Evolutionary conservation across 2,113 vertebrate genomes (phyloP).

Genomic region (Eretmochelys imbricata): DNA sequence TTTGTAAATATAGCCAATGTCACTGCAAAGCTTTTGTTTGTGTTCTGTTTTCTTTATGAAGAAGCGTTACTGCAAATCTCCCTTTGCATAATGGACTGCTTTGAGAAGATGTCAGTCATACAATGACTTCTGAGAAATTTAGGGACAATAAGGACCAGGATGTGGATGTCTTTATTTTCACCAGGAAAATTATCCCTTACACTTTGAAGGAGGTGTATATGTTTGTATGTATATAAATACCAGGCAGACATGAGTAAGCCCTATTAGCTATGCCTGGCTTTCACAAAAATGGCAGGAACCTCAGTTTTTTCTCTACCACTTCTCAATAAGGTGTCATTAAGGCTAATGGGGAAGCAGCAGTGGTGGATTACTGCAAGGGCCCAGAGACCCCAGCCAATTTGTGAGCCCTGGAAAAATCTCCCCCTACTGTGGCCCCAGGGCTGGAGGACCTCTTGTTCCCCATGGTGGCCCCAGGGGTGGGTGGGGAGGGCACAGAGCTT

Average conservation of each 20-base stretch:
- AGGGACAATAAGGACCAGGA: conserved; percentile 13
- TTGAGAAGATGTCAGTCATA: conserved; percentile 63
- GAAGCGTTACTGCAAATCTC: conserved; percentile 67
- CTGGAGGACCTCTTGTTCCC: too few species aligned
- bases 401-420: too few species aligned
- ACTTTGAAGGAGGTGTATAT: background rate
- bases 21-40: conserved; percentile 38
- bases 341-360: background rate
- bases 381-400: too few species aligned
- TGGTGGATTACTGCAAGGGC: background rate
- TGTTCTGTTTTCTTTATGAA: conserved; percentile 69
- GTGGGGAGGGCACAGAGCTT: too few species aligned
- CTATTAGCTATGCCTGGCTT: background rate
- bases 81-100: conserved; percentile 47
- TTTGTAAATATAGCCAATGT: conserved; percentile 44
- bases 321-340: background rate
- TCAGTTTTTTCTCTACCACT: background rate
- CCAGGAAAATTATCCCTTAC: background rate
- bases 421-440: too few species aligned
- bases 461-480: too few species aligned
- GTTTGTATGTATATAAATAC: background rate
- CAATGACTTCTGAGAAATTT: conserved; percentile 47
- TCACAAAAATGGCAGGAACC: background rate
- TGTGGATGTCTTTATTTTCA: conserved; percentile 44
- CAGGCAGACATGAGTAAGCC: background rate